These are phyloP conservation scores for Orchesellides sinensis DNA, from an alignment of 2,888 invertebrate genomes.

Conservation along the genomic window DNA sequence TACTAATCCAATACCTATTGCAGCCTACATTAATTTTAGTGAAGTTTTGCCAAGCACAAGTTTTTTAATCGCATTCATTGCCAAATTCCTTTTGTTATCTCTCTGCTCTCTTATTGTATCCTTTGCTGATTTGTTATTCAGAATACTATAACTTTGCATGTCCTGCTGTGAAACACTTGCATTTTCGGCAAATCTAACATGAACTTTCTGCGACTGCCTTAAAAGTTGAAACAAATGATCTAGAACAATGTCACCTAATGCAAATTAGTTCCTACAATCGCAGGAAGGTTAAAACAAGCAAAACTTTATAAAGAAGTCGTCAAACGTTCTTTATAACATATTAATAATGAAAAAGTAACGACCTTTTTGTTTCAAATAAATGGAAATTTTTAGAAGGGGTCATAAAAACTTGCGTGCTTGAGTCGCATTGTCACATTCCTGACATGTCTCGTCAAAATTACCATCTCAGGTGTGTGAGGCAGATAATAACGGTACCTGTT, in stretches of 20 bases:
- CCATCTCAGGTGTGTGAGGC: background rate
- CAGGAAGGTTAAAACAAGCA: background rate
- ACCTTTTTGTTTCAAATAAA: background rate
- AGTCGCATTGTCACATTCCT: background rate
- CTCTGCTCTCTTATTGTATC: conserved; percentile 26
- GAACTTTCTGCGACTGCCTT: conserved; percentile 12
- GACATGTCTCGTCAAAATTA: background rate
- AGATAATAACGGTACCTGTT: background rate
- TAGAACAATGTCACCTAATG: conserved; percentile 52
- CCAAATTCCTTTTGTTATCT: conserved; percentile 32
- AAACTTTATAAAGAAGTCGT: background rate
- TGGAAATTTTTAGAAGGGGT: background rate
- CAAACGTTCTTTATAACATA: background rate
- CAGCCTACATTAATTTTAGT: no score
- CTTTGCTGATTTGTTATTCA: conserved; percentile 31
- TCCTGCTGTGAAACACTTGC: conserved; percentile 26
- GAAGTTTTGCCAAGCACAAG: no score
- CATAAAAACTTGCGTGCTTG: background rate
- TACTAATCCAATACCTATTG: no score
- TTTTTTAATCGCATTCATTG: background rate
- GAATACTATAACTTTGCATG: conserved; percentile 9
- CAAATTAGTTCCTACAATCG: conserved; percentile 21
- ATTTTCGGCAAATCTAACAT: background rate
- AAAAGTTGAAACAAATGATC: conserved; percentile 35
- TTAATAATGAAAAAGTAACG: background rate